These are phyloP conservation scores for Menura novaehollandiae DNA, from an alignment of 2,113 vertebrate genomes.

Conservation along the genomic window DNA sequence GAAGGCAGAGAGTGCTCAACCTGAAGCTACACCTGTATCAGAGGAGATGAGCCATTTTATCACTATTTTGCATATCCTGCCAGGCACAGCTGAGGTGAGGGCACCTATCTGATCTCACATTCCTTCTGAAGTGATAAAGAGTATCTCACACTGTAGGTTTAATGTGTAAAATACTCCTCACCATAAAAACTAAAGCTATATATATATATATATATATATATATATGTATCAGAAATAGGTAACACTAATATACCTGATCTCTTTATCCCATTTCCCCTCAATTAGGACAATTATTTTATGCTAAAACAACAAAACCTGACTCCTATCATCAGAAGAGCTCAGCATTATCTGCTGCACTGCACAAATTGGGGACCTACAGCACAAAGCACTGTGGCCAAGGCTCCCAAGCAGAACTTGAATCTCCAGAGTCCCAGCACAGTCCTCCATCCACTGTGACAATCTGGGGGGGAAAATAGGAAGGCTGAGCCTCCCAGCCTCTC, in stretches of 20 bases:
- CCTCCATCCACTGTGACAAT: fast-evolving
- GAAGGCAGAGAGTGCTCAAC: background rate
- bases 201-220: background rate
- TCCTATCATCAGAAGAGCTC: background rate
- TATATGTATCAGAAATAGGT: background rate
- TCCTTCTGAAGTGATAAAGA: background rate
- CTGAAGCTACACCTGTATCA: background rate
- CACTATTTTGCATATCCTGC: background rate
- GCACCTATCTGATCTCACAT: background rate
- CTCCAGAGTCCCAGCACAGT: background rate
- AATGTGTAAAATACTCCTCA: background rate
- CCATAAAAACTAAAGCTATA: background rate
- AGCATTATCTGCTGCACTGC: background rate
- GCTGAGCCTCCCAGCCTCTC: background rate
- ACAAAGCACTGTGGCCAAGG: background rate
- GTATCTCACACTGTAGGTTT: background rate
- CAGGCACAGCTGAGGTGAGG: background rate
- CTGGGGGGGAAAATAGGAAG: too few relatives aligned
- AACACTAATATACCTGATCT: background rate
- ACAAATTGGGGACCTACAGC: fast-evolving
- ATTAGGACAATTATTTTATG: background rate
- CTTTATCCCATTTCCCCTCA: background rate
- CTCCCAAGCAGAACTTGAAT: fast-evolving
- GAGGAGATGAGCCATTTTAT: background rate
- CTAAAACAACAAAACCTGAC: background rate